Conservation (phyloP, 2,888 invertebrate genomes). For the Anticlea derivata region DNA sequence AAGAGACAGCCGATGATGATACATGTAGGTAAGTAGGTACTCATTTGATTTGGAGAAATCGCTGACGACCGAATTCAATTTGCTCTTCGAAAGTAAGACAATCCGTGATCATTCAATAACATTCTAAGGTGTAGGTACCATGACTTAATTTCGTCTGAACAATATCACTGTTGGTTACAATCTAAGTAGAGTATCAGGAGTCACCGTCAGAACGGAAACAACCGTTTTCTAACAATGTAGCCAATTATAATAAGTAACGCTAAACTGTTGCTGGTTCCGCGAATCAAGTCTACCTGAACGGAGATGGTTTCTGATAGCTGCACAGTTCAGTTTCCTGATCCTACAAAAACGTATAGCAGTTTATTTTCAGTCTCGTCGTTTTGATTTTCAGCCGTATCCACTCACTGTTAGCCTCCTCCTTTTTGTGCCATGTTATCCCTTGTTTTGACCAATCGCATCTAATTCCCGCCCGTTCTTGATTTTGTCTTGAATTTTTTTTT, state of each 20-base stretch:
- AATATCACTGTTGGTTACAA: slow-evolving; percentile 35
- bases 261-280: slow-evolving; percentile 22
- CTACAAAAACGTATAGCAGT: too few relatives aligned
- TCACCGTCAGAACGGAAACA: slow-evolving; percentile 25
- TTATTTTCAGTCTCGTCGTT: too few relatives aligned
- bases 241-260: slow-evolving; percentile 10
- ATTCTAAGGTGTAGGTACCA: background rate
- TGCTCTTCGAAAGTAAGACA: slow-evolving; percentile 22
- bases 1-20: background rate
- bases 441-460: too few relatives aligned
- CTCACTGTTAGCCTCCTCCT: too few relatives aligned
- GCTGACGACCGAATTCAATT: slow-evolving; percentile 15
- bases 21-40: background rate
- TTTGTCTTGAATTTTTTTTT: too few relatives aligned
- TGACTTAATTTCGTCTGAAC: slow-evolving; percentile 27
- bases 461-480: too few relatives aligned
- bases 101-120: slow-evolving; percentile 13
- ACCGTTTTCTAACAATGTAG: slow-evolving; percentile 30
- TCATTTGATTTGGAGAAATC: slow-evolving; percentile 12
- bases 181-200: slow-evolving; percentile 40
- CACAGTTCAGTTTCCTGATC: too few relatives aligned
- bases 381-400: too few relatives aligned
- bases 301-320: background rate
- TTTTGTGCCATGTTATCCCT: too few relatives aligned
- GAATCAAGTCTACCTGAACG: background rate